A percentile compares a stretch with the other conserved stretches of the same genome.
Evolutionary conservation across 2,797 vertebrate species (phyloP).

Genomic region (Cirrhinus molitorella): DNA sequence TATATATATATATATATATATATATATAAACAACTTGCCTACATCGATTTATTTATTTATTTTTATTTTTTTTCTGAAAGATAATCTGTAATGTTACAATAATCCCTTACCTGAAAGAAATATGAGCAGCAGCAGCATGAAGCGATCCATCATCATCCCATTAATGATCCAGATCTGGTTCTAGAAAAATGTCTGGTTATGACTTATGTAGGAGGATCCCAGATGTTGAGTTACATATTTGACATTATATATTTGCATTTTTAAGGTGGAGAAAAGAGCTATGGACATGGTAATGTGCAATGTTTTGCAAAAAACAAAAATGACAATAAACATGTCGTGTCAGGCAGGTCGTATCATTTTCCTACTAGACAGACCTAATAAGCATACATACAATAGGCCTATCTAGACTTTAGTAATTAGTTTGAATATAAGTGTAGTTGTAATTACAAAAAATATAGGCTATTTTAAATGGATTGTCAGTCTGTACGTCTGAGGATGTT

Average conservation of each 20-base stretch:
- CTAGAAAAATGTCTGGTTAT: neutral
- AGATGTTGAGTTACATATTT: conserved; percentile 4
- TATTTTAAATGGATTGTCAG: neutral
- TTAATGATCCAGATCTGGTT: conserved; percentile 7
- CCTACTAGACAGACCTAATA: neutral
- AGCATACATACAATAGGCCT: too few relatives aligned
- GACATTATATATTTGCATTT: conserved; percentile 37
- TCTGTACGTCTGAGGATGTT: neutral
- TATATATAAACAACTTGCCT: too few relatives aligned
- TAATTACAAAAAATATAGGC: neutral
- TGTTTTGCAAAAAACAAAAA: conserved; percentile 24
- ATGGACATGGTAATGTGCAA: conserved; percentile 7
- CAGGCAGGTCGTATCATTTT: neutral
- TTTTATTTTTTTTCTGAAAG: neutral
- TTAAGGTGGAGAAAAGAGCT: neutral
- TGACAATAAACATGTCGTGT: neutral
- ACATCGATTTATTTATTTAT: too few relatives aligned
- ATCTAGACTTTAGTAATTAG: neutral
- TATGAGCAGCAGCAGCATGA: neutral
- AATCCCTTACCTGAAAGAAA: conserved; percentile 24
- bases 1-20: too few relatives aligned
- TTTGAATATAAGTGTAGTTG: neutral
- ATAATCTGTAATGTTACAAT: conserved; percentile 10
- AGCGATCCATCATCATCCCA: conserved; percentile 1
- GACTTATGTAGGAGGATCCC: conserved; percentile 3